phyloP scores from a whole-genome alignment of 2,113 vertebrate species.

The Martes martes region DNA sequence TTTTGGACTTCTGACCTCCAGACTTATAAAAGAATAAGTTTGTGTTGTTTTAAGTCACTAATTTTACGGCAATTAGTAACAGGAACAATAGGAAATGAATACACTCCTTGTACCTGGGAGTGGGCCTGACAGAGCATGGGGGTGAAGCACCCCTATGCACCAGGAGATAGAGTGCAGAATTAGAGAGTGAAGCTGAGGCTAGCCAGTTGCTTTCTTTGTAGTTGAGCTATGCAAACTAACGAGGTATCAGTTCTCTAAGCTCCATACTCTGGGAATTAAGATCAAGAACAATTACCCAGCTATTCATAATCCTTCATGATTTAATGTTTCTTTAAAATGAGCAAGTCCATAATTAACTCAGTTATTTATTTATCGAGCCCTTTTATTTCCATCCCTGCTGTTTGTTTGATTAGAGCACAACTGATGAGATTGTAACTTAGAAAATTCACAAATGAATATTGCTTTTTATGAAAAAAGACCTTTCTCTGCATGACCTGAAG shows the following conservation, averaged over 20 bases:
- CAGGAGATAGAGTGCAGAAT: not conserved
- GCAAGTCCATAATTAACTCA: slow-evolving; percentile 22
- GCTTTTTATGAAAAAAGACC: not conserved
- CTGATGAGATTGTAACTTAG: not conserved
- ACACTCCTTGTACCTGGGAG: not conserved
- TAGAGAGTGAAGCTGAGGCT: not conserved
- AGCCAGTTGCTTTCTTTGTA: not conserved
- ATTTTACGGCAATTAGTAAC: not conserved
- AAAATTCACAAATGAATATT: slow-evolving; percentile 1
- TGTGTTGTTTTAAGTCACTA: not conserved
- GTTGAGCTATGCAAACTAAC: not conserved
- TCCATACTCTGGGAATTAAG: slow-evolving; percentile 10
- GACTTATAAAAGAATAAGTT: not conserved
- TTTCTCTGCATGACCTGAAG: not conserved
- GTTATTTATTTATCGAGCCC: slow-evolving; percentile 8
- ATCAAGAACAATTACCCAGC: not conserved
- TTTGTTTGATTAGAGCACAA: slow-evolving; percentile 16
- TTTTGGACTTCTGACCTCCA: not conserved
- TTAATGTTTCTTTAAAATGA: slow-evolving; percentile 31
- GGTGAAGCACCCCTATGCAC: not conserved
- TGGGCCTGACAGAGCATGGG: not conserved
- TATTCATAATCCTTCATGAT: slow-evolving; percentile 4
- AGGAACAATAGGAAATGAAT: not conserved
- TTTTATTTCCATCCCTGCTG: not conserved
- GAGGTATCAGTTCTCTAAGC: not conserved